Base-by-base conservation (phyloP, 2,113 vertebrate species). In the Mystacornis crossleyi region DNA sequence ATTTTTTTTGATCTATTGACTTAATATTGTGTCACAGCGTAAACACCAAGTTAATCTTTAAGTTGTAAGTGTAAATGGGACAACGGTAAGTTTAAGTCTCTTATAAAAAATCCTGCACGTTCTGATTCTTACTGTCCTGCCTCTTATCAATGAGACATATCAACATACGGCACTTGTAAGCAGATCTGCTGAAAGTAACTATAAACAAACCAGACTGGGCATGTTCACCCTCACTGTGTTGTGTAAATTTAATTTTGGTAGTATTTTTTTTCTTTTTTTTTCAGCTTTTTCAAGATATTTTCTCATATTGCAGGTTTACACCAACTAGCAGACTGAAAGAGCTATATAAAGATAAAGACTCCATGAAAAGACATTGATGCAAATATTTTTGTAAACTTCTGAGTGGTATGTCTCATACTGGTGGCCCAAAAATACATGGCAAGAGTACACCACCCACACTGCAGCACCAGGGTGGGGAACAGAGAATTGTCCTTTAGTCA, bases 371-470 rank as follows among this genome's bases (percentile, higher is more conserved):
- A 47, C n/a, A 38, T 79, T 3, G 31, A 48, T 79, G 53, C 19
- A 81, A 96, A 40, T 81, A 93, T 89, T 95, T 94, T 74, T 86
- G 38, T 86, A 84, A 31, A 45, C 69, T 97, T 87, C 73, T 67
- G 69, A 95, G 91, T 23, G 47, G 11, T 14, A 9, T 65, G 36
- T 79, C 60, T 92, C 79, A 86, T 91, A 48, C 12, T 40, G 40
- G 48, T 89, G 19, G 67, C 26, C 81, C 91, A 92, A 92, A 95
- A 94, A 95, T 93, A 91, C 36, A 64, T 12, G 43, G 42, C 26
- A 77, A 74, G 83, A 38, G 61, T 61, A 81, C 57, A 81, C 31
- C 73, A 89, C 94, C 85, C 81, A 90, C 94, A 61, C 19, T 85
- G 57, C 81, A 95, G 81, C 54, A 6, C 15, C 54, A 75, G 12